Percentiles rank a stretch among this genome's conserved stretches.
Evolutionary conservation across 2,797 vertebrate genomes (phyloP).

Genomic region (Heliangelus exortis): DNA sequence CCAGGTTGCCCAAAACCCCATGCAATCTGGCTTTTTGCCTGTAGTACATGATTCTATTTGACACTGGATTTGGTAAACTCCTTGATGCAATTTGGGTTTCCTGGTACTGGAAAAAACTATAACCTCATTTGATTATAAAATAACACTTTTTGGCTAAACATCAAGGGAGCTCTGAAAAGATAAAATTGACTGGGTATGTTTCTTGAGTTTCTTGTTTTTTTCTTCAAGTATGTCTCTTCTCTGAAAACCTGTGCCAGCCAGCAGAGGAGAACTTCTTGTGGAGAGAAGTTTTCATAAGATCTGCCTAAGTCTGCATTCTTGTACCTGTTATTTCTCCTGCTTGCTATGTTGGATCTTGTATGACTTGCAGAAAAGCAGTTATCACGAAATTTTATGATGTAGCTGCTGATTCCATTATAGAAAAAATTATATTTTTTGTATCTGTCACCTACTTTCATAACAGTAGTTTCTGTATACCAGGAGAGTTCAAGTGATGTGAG

Average conservation of each 20-base stretch:
- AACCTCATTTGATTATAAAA: not conserved
- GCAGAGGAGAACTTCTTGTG: not conserved
- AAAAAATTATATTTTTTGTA: not conserved
- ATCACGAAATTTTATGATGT: not conserved
- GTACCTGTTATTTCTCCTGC: not conserved
- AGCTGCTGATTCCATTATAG: not conserved
- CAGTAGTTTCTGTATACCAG: not conserved
- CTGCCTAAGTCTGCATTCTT: not conserved
- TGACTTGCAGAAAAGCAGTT: not conserved
- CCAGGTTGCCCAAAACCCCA: too few species aligned
- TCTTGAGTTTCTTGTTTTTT: not conserved
- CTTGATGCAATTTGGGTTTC: not conserved
- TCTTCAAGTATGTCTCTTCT: not conserved
- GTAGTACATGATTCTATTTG: not conserved
- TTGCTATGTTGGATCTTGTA: not conserved
- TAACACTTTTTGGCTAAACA: not conserved
- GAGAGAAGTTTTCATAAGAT: not conserved
- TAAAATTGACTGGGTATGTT: fast-evolving
- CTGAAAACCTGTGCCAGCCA: not conserved
- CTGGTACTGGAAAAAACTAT: not conserved
- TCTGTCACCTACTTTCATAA: not conserved
- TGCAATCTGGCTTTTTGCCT: not conserved
- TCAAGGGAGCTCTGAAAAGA: not conserved
- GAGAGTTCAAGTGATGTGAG: not conserved
- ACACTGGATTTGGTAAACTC: not conserved